A percentile compares a stretch with the other conserved stretches of the same genome.
Conservation (phyloP, 2,888 invertebrate genomes). For the Ormyrus rosae region DNA sequence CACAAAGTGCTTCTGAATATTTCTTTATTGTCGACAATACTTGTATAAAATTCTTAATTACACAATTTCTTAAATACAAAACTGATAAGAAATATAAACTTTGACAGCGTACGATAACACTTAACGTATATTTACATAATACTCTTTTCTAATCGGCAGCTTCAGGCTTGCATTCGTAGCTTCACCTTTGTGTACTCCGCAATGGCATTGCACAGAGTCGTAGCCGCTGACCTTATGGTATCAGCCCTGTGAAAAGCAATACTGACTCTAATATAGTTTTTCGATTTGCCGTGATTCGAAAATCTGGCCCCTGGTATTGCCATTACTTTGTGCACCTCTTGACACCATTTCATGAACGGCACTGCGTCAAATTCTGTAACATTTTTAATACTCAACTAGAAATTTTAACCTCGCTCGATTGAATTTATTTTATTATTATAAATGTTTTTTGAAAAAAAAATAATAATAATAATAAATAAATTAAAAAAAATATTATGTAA, state of each 20-base stretch:
- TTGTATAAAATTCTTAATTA: too few relatives aligned
- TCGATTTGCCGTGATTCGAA: slow-evolving; percentile 70
- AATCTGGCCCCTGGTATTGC: slow-evolving; percentile 76
- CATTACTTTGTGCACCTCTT: slow-evolving; percentile 74
- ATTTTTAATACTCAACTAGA: not conserved
- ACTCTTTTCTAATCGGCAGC: slow-evolving; percentile 10
- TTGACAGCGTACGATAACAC: not conserved
- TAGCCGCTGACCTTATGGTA: slow-evolving; percentile 70
- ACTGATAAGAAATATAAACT: slow-evolving; percentile 9
- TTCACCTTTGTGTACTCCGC: slow-evolving; percentile 45
- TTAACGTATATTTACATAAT: slow-evolving; percentile 48
- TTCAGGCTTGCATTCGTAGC: not conserved
- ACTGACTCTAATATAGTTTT: slow-evolving; percentile 76
- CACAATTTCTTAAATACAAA: too few relatives aligned
- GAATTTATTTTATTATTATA: too few relatives aligned
- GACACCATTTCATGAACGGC: slow-evolving; percentile 75
- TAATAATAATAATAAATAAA: too few relatives aligned
- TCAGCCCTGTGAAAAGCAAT: slow-evolving; percentile 77
- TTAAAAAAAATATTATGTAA: too few relatives aligned
- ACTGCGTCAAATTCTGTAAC: slow-evolving; percentile 68
- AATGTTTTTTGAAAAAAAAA: too few relatives aligned
- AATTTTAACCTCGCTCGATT: too few relatives aligned
- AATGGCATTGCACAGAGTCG: slow-evolving; percentile 71
- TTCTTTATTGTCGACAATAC: too few relatives aligned
- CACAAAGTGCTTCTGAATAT: too few relatives aligned